Percentiles rank a stretch among this genome's conserved stretches.
Conservation (phyloP, 2,797 vertebrate species). For the Tokudaia muenninki region DNA sequence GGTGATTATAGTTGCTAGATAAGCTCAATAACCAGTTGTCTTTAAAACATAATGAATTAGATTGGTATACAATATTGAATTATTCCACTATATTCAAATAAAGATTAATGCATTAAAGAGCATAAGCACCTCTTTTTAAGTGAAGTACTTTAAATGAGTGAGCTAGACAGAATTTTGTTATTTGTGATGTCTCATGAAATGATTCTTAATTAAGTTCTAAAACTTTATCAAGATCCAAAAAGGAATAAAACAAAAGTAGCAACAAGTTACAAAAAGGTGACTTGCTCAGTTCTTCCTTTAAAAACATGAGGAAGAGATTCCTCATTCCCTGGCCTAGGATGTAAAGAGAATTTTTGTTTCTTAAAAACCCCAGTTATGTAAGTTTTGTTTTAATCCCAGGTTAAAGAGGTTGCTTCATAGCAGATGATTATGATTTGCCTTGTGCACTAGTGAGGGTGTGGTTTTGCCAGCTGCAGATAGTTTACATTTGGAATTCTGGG, state of each 20-base stretch:
- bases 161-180: not conserved
- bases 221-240: conserved; percentile 19
- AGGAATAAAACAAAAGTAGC: not conserved
- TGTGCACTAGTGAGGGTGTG: no score
- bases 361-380: no score
- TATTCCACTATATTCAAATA: not conserved
- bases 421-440: no score
- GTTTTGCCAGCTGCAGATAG: no score
- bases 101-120: not conserved
- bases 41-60: conserved; percentile 30
- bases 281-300: not conserved
- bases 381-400: no score
- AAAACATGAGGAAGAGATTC: not conserved
- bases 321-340: not conserved
- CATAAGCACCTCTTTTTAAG: not conserved
- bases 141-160: not conserved
- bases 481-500: no score
- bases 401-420: no score
- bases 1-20: conserved; percentile 29
- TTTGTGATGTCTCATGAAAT: conserved; percentile 33
- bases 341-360: no score
- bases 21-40: conserved; percentile 40
- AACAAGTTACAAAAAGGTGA: conserved; percentile 15
- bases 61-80: not conserved
- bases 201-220: conserved; percentile 53